Evolutionary conservation across 2,888 invertebrate species (phyloP).

Genomic region (Lasioglossum oenotherae): DNA sequence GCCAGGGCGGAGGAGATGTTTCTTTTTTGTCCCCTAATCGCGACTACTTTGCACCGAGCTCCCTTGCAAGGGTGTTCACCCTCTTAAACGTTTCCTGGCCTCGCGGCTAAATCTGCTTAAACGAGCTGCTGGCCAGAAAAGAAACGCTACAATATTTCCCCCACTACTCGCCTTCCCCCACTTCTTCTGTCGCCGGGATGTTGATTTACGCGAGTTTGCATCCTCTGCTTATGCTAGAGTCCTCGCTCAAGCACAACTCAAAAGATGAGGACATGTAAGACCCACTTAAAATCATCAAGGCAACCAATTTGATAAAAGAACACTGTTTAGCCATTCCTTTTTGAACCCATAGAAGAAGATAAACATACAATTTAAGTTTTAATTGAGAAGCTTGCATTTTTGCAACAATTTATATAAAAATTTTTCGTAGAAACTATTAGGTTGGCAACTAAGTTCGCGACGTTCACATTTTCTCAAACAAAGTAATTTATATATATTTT

Average conservation of each 20-base stretch:
- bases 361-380: too few relatives aligned
- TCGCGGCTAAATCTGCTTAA: constrained; percentile 76
- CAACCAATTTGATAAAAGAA: too few relatives aligned
- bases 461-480: too few relatives aligned
- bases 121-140: constrained; percentile 56
- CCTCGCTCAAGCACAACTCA: too few relatives aligned
- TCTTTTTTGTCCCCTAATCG: constrained; percentile 67
- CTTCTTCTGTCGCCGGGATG: background rate
- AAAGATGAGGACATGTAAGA: too few relatives aligned
- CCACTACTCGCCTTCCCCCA: background rate
- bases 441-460: too few relatives aligned
- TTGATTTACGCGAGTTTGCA: constrained; percentile 57
- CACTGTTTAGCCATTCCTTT: too few relatives aligned
- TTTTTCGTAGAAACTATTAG: background rate
- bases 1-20: constrained; percentile 36
- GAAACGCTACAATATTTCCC: constrained; percentile 60
- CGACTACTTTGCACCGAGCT: constrained; percentile 63
- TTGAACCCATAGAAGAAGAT: too few relatives aligned
- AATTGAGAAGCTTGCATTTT: background rate
- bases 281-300: too few relatives aligned
- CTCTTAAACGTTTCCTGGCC: constrained; percentile 77
- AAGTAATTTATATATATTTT: too few relatives aligned
- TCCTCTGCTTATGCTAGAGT: background rate
- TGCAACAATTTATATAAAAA: background rate
- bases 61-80: constrained; percentile 61